phyloP scores from a whole-genome alignment of 2,888 invertebrate genomes.

The Himalopsyche anomala region DNA sequence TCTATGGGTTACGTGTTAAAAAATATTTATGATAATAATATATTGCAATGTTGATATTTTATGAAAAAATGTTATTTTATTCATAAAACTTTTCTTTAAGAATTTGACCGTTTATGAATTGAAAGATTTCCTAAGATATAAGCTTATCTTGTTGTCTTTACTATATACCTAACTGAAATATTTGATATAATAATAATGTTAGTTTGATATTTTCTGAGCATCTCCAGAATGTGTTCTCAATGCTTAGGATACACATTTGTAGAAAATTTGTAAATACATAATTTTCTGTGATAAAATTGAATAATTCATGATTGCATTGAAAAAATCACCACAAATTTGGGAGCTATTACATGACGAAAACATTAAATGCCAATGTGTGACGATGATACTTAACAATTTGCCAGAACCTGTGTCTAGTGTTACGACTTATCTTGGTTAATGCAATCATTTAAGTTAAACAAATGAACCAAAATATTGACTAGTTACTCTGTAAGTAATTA shows the following conservation, averaged over 20 bases:
- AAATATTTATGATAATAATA: conserved; percentile 25
- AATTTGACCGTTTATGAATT: conserved; percentile 26
- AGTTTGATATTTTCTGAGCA: conserved; percentile 51
- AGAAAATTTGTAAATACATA: conserved; percentile 79
- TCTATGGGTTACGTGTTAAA: conserved; percentile 42
- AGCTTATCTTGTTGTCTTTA: conserved; percentile 41
- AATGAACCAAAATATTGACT: conserved; percentile 77
- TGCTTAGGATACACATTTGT: conserved; percentile 65
- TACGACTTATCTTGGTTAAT: conserved; percentile 70
- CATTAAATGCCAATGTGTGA: conserved; percentile 57
- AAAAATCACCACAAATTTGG: conserved; percentile 67
- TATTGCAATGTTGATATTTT: conserved; percentile 38
- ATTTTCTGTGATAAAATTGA: conserved; percentile 79
- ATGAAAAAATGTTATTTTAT: conserved; percentile 36
- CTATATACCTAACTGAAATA: conserved; percentile 52
- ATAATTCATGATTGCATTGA: conserved; percentile 76
- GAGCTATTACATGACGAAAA: conserved; percentile 54
- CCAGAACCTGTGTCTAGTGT: conserved; percentile 63
- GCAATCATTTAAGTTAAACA: conserved; percentile 74
- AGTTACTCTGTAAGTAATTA: conserved; percentile 79
- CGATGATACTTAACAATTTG: conserved; percentile 56
- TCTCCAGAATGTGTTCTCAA: conserved; percentile 62
- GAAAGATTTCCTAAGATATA: conserved; percentile 41
- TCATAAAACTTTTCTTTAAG: conserved; percentile 36
- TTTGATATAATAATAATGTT: conserved; percentile 46